Evolutionary conservation across 2,797 vertebrate genomes (phyloP).

Genomic region (Acanthornis magna): DNA sequence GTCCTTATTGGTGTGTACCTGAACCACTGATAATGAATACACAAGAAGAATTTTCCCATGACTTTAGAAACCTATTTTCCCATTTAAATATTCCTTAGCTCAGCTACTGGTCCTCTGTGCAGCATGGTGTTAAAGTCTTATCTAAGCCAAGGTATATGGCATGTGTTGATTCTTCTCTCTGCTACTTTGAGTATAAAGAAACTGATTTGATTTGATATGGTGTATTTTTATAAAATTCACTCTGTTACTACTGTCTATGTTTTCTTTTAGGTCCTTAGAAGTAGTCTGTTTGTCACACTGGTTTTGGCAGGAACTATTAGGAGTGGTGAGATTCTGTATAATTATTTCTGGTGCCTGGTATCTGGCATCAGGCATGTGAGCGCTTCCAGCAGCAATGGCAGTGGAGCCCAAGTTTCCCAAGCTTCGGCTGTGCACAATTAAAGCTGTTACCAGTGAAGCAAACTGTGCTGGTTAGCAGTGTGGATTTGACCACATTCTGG

Average conservation of each 20-base stretch:
- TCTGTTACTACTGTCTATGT: not conserved
- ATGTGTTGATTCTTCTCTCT: not conserved
- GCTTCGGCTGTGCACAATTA: not conserved
- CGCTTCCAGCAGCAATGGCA: accelerated
- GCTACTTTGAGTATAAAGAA: not conserved
- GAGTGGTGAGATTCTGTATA: not conserved
- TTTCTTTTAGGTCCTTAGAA: not conserved
- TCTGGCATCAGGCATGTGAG: not conserved
- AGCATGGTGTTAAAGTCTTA: not conserved
- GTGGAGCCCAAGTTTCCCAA: not conserved
- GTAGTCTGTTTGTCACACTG: not conserved
- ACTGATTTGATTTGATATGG: not conserved
- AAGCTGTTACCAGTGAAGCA: not conserved
- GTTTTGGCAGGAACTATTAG: not conserved
- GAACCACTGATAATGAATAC: not conserved
- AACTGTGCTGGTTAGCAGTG: not conserved
- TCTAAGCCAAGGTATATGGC: not conserved
- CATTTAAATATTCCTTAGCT: not conserved
- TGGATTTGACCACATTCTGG: not conserved
- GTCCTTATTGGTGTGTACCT: not conserved
- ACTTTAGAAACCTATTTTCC: not conserved
- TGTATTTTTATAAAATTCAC: not conserved
- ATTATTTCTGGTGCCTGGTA: not conserved
- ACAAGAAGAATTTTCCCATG: not conserved
- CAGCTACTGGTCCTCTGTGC: not conserved